Percentiles rank a stretch among this genome's conserved stretches.
These are phyloP conservation scores for Clytia hemisphaerica DNA, from an alignment of 30 jellyfish, hydroid and myxozoan genomes.

Conservation along the genomic window DNA sequence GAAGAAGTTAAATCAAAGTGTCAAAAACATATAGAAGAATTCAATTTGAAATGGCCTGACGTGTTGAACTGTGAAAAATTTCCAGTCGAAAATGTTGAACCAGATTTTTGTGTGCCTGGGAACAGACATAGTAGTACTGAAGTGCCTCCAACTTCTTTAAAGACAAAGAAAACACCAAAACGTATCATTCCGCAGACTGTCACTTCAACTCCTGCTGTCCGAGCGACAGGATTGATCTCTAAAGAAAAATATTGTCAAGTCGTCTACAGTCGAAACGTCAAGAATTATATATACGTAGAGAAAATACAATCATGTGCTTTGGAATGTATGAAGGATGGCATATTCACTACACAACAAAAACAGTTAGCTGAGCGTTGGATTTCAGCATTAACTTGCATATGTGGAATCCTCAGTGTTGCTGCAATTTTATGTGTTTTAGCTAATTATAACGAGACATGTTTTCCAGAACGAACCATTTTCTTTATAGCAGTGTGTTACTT, in stretches of 20 bases:
- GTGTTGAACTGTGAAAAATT: constrained; percentile 63
- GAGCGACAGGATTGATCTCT: neutral
- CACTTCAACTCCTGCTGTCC: neutral
- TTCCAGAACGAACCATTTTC: constrained; percentile 79
- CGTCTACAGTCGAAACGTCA: constrained; percentile 57
- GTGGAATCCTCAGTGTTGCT: constrained; percentile 60
- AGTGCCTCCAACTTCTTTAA: neutral
- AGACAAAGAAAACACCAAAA: neutral
- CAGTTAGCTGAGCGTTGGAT: constrained; percentile 78
- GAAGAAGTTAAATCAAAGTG: constrained; percentile 73
- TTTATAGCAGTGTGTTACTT: constrained; percentile 68
- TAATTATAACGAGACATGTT: constrained; percentile 48
- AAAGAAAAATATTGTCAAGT: constrained; percentile 44
- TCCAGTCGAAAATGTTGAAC: constrained; percentile 57
- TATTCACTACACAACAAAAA: constrained; percentile 64
- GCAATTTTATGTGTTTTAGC: constrained; percentile 52
- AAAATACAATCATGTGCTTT: constrained; percentile 75
- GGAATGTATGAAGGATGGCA: constrained; percentile 77
- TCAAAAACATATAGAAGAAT: constrained; percentile 27
- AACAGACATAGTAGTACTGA: neutral
- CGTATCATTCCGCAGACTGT: neutral
- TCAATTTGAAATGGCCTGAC: constrained; percentile 64
- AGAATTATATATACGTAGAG: constrained; percentile 65
- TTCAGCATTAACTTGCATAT: constrained; percentile 67
- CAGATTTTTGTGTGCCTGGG: constrained; percentile 43